Base-by-base conservation (phyloP, 2,888 invertebrate species). In the Drosophila lacicola region DNA sequence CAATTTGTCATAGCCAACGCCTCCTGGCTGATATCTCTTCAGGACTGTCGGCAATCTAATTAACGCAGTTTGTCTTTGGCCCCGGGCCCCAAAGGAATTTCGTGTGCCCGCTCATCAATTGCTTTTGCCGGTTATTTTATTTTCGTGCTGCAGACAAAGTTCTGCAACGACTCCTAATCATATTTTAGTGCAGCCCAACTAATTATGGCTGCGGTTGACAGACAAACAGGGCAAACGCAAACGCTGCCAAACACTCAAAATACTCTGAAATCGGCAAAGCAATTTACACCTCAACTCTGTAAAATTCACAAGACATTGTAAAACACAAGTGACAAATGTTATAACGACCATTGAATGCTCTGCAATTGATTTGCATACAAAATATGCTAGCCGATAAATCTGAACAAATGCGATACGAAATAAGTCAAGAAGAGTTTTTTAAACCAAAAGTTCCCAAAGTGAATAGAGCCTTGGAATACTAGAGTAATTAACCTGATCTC, bases 261-360 rank as follows among this genome's bases (percentile, higher is more conserved):
- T 8, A 46, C 45, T 46, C 14, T n/a, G 25, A 42, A 64, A 72
- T 63, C 68, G 65, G 71, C 41, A 64, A 47, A 85, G 61, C 75
- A 83, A 84, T 89, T 89, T 87, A 89, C 89, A 84, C 88, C 87
- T 89, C 57, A 54, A 47, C 65, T 62, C 46, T 66, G 70, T 68
- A 41, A 82, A 78, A 70, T 70, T 76, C 77, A 80, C 87, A 80
- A 70, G 46, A 58, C 63, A 58, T 42, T 70, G 76, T 71, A 63
- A 66, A 58, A 50, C 17, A 3, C 0, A 29, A 25, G 39, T 4
- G n/a, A 17, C 19, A 6, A 10, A 2, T n/a, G 13, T 10, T 6
- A 41, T 9, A 21, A 17, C 47, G 88, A 70, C 65, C 11, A 0
- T 1, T 3, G 39, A 36, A 78, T 85, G 47, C 80, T 50, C 78